A percentile compares a stretch with the other conserved stretches of the same genome.
These are phyloP conservation scores for Oncorhynchus masou DNA, from an alignment of 2,113 vertebrate genomes.

Conservation along the genomic window DNA sequence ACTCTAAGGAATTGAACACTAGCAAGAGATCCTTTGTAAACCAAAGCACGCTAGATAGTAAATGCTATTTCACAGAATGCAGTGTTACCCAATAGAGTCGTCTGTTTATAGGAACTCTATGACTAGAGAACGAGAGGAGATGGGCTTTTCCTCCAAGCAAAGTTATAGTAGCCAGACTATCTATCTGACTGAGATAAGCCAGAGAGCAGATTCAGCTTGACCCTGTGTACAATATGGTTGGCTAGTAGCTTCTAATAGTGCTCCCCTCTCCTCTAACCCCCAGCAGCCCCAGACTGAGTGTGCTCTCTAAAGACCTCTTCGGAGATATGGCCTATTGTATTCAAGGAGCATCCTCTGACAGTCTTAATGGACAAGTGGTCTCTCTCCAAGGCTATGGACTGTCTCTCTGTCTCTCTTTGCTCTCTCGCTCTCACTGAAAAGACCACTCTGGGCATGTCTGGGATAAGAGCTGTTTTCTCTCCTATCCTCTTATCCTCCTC, in stretches of 20 bases:
- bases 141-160: neutral
- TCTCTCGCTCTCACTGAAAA: slow-evolving; percentile 47
- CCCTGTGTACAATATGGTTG: slow-evolving; percentile 5
- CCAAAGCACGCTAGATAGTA: slow-evolving; percentile 58
- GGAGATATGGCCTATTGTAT: slow-evolving; percentile 53
- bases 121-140: neutral
- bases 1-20: slow-evolving; percentile 62
- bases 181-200: neutral
- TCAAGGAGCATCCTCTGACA: slow-evolving; percentile 56
- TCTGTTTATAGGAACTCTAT: slow-evolving; percentile 16
- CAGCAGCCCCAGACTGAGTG: slow-evolving; percentile 36
- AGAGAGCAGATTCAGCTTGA: slow-evolving; percentile 24
- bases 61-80: slow-evolving; percentile 51
- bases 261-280: neutral
- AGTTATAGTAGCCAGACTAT: slow-evolving; percentile 3
- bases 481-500: slow-evolving; percentile 1
- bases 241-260: slow-evolving; percentile 28
- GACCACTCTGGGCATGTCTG: slow-evolving; percentile 54
- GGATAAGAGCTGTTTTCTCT: slow-evolving; percentile 43
- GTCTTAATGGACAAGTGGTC: slow-evolving; percentile 69
- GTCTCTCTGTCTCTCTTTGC: slow-evolving; percentile 15
- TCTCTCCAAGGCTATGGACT: slow-evolving; percentile 45
- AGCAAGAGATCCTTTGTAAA: slow-evolving; percentile 61
- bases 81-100: slow-evolving; percentile 9
- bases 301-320: slow-evolving; percentile 49